Evolutionary conservation across 2,888 invertebrate genomes (phyloP).

Genomic region (Miltochrista miniata): DNA sequence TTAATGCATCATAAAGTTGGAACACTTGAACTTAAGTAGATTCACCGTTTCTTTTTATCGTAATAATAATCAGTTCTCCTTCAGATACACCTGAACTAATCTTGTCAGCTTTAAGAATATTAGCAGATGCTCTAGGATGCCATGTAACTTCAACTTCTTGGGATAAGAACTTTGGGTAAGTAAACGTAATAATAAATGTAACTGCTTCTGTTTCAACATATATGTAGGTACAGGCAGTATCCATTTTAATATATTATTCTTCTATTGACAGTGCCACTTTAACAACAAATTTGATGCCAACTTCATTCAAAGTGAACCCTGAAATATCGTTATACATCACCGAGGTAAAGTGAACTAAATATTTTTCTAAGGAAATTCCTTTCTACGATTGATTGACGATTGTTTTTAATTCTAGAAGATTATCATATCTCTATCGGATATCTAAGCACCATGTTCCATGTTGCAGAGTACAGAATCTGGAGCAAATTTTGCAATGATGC

Average conservation of each 20-base stretch:
- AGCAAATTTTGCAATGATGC: slow-evolving; percentile 85
- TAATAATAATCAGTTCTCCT: slow-evolving; percentile 14
- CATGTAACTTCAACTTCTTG: slow-evolving; percentile 91
- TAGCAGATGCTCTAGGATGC: slow-evolving; percentile 90
- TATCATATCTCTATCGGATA: too few species aligned
- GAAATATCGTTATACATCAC: slow-evolving; percentile 68
- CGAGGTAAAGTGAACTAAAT: slow-evolving; percentile 54
- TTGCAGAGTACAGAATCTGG: slow-evolving; percentile 83
- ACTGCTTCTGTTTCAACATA: background rate
- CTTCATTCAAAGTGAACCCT: slow-evolving; percentile 63
- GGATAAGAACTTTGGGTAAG: slow-evolving; percentile 86
- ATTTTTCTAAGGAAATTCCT: background rate
- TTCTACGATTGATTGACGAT: too few species aligned
- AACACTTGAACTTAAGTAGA: too few species aligned
- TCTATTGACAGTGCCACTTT: slow-evolving; percentile 59
- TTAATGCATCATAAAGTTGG: too few species aligned
- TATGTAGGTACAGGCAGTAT: background rate
- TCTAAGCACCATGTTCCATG: background rate
- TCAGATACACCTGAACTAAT: slow-evolving; percentile 87
- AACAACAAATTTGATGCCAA: slow-evolving; percentile 64
- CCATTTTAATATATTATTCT: background rate
- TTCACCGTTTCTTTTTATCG: background rate
- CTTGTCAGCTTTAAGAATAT: slow-evolving; percentile 87
- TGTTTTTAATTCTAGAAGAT: too few species aligned
- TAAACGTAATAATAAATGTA: background rate